Base-by-base conservation (phyloP, 2,113 vertebrate species). In the Sorex fumeus region DNA sequence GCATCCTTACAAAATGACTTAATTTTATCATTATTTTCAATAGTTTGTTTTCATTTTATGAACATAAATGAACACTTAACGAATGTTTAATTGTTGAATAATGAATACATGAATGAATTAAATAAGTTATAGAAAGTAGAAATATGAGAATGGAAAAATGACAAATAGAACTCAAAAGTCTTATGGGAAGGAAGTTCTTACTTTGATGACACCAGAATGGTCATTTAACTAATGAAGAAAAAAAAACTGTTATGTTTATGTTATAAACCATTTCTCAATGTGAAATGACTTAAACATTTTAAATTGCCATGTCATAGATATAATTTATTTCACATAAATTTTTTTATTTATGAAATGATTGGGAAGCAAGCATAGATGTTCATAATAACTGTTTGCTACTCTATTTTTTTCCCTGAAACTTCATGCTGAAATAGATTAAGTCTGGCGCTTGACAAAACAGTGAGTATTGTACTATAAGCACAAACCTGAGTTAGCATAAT, bases 401-500 rank as follows among this genome's bases (percentile, higher is more conserved):
- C 12, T 88, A 50, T 76, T 80, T 70, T 91, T 30, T 3, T 87
- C 50, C 47, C 6, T 71, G 6, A 11, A 70, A 16, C 2, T 0
- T 71, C 1, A 0, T 13, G 1, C 64, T 89, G 2, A 18, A 40
- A 80, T 43, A 57, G 30, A 43, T 47, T 45, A 30, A 36, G 47
- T 84, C 69, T 60, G 3, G 0, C 6, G 25, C 16, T 82, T 72
- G 1, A 0, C 2, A 76, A 10, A 76, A 69, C 1, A 69, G 0
- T 67, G 19, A 6, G 82, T 67, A 28, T n/a, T 83, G 4, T 57
- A 45, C 27, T 72, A 9, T 19, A 6, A 50, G 36, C 87, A 0
- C 60, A 91, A 87, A 57, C 72, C 72, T 72, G 0, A 93, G 69
- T 95, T 96, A 96, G 90, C 93, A 81, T 70, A 88, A 69, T 93